Evolutionary conservation across 2,888 invertebrate genomes (phyloP).

Genomic region (Drosophila macrospina): DNA sequence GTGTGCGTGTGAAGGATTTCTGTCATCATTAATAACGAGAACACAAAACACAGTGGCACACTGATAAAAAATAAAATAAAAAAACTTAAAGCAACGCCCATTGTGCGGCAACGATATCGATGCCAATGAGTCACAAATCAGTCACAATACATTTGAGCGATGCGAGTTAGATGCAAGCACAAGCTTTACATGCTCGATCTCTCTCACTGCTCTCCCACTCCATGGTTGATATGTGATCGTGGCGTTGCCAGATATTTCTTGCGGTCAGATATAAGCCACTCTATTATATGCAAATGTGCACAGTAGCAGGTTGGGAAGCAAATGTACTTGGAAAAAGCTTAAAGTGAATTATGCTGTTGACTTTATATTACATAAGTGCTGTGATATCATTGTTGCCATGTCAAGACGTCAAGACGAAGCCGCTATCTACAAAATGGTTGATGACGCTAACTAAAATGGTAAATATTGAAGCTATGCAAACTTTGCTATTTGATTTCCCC

Average conservation of each 20-base stretch:
- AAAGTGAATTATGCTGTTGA: slow-evolving; percentile 47
- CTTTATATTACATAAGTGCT: slow-evolving; percentile 39
- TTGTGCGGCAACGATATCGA: slow-evolving; percentile 40
- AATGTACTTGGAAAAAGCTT: slow-evolving; percentile 21
- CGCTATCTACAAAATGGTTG: slow-evolving; percentile 47
- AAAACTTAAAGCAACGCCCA: slow-evolving; percentile 54
- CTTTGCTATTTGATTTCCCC: slow-evolving; percentile 12
- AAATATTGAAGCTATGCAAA: slow-evolving; percentile 48
- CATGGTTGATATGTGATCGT: slow-evolving; percentile 4
- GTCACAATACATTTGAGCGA: slow-evolving; percentile 17
- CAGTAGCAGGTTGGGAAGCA: neutral
- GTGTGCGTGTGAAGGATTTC: slow-evolving; percentile 53
- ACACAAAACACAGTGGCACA: slow-evolving; percentile 24
- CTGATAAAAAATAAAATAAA: slow-evolving; percentile 26
- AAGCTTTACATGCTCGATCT: slow-evolving; percentile 5
- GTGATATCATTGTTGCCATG: slow-evolving; percentile 54
- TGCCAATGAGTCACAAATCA: slow-evolving; percentile 50
- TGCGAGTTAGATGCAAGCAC: slow-evolving; percentile 26
- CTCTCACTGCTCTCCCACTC: neutral
- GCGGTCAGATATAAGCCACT: neutral
- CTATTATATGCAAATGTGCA: slow-evolving; percentile 12
- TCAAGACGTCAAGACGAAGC: slow-evolving; percentile 23
- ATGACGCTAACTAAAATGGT: slow-evolving; percentile 43
- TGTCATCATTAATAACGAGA: slow-evolving; percentile 37
- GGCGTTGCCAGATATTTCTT: slow-evolving; percentile 20